phyloP scores from a whole-genome alignment of 2,113 vertebrate genomes.

The cat (Felis catus) region F.catus_Fca126_mat1.0 CM031426.1:47337501-47338000 shows the following conservation, averaged over 20 bases:
- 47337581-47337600: constrained; percentile 73
- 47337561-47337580: constrained; percentile 65
- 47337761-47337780: neutral
- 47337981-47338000: neutral
- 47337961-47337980: neutral
- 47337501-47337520: neutral
- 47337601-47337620: constrained; percentile 63
- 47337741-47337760: neutral
- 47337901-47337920: neutral
- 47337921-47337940: neutral
- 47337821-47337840: neutral
- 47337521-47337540: neutral
- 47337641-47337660: constrained; percentile 42
- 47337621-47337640: constrained; percentile 69
- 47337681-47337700: neutral
- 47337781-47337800: neutral
- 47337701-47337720: neutral
- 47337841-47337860: neutral
- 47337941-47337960: neutral
- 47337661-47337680: neutral
- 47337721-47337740: neutral
- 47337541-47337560: constrained; percentile 77
- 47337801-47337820: neutral
- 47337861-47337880: neutral
- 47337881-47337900: neutral